Percentiles rank a stretch among this genome's conserved stretches.
Evolutionary conservation across 2,113 vertebrate species (phyloP).

Genomic region (Henicopernis longicauda): DNA sequence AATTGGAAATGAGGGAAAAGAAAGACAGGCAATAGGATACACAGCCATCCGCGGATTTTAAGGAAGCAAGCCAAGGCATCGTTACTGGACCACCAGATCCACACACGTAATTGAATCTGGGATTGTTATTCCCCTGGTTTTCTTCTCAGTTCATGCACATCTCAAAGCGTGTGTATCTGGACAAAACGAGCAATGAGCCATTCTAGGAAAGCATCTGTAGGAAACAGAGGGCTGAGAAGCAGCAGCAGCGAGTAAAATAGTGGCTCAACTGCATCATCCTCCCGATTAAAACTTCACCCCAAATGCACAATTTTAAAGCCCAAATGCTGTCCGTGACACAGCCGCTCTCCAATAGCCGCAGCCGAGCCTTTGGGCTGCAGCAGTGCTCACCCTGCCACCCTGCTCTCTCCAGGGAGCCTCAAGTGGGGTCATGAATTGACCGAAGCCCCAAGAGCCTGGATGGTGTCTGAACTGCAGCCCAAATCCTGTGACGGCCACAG

Average conservation of each 20-base stretch:
- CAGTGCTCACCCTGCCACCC: background rate
- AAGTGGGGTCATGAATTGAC: background rate
- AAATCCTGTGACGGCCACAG: fast-evolving
- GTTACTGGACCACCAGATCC: background rate
- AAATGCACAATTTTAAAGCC: background rate
- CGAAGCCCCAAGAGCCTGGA: background rate
- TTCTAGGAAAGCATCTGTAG: background rate
- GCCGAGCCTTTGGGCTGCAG: background rate
- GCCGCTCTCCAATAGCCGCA: background rate
- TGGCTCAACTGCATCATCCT: background rate
- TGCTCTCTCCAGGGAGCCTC: background rate
- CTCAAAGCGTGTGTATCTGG: background rate
- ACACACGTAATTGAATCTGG: background rate
- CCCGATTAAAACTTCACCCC: background rate
- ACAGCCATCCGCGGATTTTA: background rate
- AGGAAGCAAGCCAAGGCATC: background rate
- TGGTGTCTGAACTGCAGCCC: background rate
- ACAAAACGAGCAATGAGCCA: background rate
- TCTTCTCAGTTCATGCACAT: background rate
- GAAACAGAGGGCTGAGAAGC: background rate
- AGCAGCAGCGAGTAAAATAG: background rate
- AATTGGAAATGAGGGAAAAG: background rate
- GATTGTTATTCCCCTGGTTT: background rate
- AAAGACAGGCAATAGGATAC: background rate
- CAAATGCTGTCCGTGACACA: fast-evolving